Percentiles rank a stretch among this genome's conserved stretches.
phyloP scores from a whole-genome alignment of 2,113 vertebrate genomes.

The Oceanites oceanicus region DNA sequence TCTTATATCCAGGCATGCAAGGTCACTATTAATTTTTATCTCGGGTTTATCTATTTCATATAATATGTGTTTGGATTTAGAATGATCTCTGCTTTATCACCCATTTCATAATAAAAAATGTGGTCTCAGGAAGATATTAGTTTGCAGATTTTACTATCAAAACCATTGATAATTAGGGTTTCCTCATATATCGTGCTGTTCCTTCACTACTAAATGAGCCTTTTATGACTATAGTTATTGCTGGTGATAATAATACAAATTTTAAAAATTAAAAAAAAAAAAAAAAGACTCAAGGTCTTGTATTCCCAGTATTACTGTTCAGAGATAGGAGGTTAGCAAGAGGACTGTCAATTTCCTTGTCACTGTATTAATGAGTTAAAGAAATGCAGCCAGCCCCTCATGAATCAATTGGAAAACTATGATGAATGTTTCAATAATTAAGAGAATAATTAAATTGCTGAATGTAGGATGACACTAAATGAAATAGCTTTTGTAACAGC shows the following conservation, averaged over 20 bases:
- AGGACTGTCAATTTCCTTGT: slow-evolving; percentile 19
- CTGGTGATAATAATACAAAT: slow-evolving; percentile 23
- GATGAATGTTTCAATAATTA: slow-evolving; percentile 71
- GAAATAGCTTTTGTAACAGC: slow-evolving; percentile 39
- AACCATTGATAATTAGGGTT: slow-evolving; percentile 59
- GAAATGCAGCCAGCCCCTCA: slow-evolving; percentile 58
- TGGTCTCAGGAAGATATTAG: slow-evolving; percentile 38
- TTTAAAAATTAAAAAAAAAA: neutral
- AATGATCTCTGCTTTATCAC: slow-evolving; percentile 63
- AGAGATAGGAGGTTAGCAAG: slow-evolving; percentile 2
- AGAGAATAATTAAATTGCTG: slow-evolving; percentile 70
- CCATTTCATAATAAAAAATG: slow-evolving; percentile 57
- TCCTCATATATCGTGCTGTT: slow-evolving; percentile 30
- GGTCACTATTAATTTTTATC: slow-evolving; percentile 64
- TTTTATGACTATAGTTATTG: slow-evolving; percentile 52
- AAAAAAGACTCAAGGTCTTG: neutral
- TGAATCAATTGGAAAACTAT: slow-evolving; percentile 65
- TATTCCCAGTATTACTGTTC: neutral
- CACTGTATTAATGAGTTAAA: slow-evolving; percentile 51
- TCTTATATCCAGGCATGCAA: neutral
- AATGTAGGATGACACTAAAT: slow-evolving; percentile 54
- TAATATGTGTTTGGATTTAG: slow-evolving; percentile 43
- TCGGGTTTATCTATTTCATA: slow-evolving; percentile 40
- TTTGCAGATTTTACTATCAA: slow-evolving; percentile 51
- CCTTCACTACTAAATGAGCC: neutral